A percentile compares a stretch with the other conserved stretches of the same genome.
Conservation (phyloP, 53 echinoderm and acorn worm genomes). For the Henricia sp. region DNA sequence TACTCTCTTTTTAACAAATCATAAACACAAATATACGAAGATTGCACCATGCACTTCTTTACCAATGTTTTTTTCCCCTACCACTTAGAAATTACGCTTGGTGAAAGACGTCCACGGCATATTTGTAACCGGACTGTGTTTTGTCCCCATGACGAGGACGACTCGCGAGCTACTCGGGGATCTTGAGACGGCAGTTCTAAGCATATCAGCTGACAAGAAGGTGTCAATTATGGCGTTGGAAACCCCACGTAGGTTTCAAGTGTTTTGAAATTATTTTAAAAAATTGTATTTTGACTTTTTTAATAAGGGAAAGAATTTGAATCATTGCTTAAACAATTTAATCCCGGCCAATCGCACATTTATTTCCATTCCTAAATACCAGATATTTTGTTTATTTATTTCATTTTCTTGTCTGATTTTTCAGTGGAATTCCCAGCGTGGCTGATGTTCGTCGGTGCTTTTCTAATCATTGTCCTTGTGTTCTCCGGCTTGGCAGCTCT, state of each 20-base stretch:
- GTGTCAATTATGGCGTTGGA: slow-evolving; percentile 68
- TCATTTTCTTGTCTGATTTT: neutral
- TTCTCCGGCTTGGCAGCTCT: slow-evolving; percentile 69
- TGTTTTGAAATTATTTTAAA: slow-evolving; percentile 64
- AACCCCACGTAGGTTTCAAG: slow-evolving; percentile 61
- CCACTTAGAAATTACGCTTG: slow-evolving; percentile 73
- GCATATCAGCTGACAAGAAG: slow-evolving; percentile 90
- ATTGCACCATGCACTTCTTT: too few relatives aligned
- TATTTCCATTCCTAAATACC: neutral
- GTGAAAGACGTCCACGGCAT: slow-evolving; percentile 87
- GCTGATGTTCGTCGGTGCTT: slow-evolving; percentile 83
- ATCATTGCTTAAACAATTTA: too few relatives aligned
- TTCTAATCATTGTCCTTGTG: slow-evolving; percentile 73
- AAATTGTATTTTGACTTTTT: too few relatives aligned
- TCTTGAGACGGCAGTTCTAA: slow-evolving; percentile 81
- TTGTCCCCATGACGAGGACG: slow-evolving; percentile 89
- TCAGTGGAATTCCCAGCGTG: slow-evolving; percentile 79
- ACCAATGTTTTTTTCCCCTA: neutral
- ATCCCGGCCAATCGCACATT: too few relatives aligned
- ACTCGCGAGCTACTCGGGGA: slow-evolving; percentile 77
- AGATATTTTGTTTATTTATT: too few relatives aligned
- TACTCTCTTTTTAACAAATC: too few relatives aligned
- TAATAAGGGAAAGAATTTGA: too few relatives aligned
- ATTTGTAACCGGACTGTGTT: slow-evolving; percentile 91
- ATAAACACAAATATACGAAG: too few relatives aligned